phyloP scores from a whole-genome alignment of 2,888 invertebrate species.

The Monopis laevigella region DNA sequence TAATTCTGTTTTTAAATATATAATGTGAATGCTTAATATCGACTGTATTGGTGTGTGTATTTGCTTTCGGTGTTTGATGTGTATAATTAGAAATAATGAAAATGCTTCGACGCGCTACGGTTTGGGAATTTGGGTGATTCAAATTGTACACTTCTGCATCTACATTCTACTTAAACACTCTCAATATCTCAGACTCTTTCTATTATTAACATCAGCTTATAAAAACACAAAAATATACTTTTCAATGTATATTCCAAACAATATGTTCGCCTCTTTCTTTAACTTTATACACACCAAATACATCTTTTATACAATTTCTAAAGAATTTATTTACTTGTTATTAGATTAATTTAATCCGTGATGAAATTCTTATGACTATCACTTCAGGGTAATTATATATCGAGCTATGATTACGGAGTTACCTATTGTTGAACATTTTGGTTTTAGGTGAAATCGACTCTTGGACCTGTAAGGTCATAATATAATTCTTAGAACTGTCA shows the following conservation, averaged over 20 bases:
- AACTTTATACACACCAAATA: too few species aligned
- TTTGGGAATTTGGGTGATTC: constrained; percentile 64
- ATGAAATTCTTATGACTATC: constrained; percentile 47
- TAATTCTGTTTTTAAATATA: not conserved
- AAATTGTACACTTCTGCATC: constrained; percentile 36
- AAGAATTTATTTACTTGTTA: not conserved
- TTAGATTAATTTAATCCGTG: not conserved
- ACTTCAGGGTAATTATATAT: constrained; percentile 58
- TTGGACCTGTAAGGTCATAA: constrained; percentile 46
- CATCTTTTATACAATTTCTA: not conserved
- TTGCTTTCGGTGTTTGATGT: constrained; percentile 7
- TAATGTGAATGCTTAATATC: not conserved
- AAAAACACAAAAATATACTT: too few species aligned
- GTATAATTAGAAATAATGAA: constrained; percentile 26
- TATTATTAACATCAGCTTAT: too few species aligned
- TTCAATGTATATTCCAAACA: too few species aligned
- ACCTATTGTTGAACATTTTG: constrained; percentile 29
- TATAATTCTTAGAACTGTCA: too few species aligned
- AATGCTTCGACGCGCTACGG: constrained; percentile 44
- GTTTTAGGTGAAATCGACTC: constrained; percentile 44
- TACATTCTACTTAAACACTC: too few species aligned
- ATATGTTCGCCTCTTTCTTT: too few species aligned
- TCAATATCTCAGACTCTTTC: too few species aligned
- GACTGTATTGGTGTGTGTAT: constrained; percentile 6
- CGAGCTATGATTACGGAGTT: constrained; percentile 27